Evolutionary conservation across 2,113 vertebrate genomes (phyloP), one percentile per base, ranked within the genome.

Genomic region (Tapirus terrestris): DNA sequence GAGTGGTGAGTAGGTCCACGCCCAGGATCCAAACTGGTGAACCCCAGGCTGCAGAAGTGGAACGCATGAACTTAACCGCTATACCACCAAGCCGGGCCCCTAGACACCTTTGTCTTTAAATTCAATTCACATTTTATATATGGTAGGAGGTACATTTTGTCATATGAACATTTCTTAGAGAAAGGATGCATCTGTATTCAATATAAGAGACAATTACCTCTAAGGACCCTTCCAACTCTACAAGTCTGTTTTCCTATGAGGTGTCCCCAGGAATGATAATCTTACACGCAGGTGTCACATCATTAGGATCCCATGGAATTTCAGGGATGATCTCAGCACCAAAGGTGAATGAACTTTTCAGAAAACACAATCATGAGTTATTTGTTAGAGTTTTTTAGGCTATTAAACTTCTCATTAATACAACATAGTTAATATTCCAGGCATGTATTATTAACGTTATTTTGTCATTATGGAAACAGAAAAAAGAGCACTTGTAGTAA

Each of bases 371-470:
- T 75, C 56, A 77, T 96, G 36, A 92, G 48, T 88, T 96, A 87
- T 88, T 95, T 91, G 31, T 60, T 83, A 39, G 58, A 76, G 39
- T 23, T 89, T 97, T 93, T 83, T 94, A 92, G 75, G 48, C 23
- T 43, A 43, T 95, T 95, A 79, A 84, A 72, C 60, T 65, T 96
- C 87, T 96, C 84, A 93, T 93, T 97, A 97, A 23, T 31, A 90
- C 58, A 97, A 68, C 60, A 73, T 75, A 73, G 75, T 96, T 97
- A 91, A 84, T 92, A 97, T 94, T 96, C 60, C 39, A 89, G 25
- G 83, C 45, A 95, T 90, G 56, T 68, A 79, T 91, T 95, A 96
- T 95, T 98, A 97, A 90, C 94, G 56, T 96, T 94, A 93, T 82
- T 97, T 89, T 97, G 88, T 97, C 88, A 72, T 87, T 92, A 82